A percentile compares a stretch with the other conserved stretches of the same genome.
Conservation (phyloP, 2,113 vertebrate genomes). For the Dromiciops gliroides region DNA sequence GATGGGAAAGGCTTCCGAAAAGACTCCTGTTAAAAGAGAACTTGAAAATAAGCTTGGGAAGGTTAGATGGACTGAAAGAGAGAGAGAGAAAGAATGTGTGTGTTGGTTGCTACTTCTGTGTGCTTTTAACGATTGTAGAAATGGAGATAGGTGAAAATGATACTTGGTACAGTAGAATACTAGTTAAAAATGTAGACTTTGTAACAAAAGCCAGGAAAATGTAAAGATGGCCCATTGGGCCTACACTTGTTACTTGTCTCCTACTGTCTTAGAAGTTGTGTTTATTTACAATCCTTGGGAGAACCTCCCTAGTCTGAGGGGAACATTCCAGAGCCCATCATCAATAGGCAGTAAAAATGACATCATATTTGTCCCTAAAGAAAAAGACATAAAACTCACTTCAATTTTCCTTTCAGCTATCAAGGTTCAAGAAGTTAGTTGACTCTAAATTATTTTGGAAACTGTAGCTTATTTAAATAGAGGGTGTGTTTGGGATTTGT, state of each 20-base stretch:
- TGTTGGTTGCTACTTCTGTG: not conserved
- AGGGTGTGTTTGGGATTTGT: slow-evolving; percentile 30
- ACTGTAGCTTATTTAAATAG: not conserved
- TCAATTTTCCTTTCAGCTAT: slow-evolving; percentile 17
- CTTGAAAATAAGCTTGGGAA: not conserved
- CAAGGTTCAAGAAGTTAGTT: slow-evolving; percentile 17
- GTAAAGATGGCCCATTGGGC: not conserved
- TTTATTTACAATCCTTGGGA: not conserved
- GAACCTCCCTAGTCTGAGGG: slow-evolving; percentile 24
- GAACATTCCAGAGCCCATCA: slow-evolving; percentile 3
- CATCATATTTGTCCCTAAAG: slow-evolving; percentile 27
- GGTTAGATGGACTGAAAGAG: not conserved
- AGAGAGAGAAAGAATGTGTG: too few relatives aligned
- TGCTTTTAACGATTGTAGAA: slow-evolving; percentile 7
- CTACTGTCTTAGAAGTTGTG: not conserved
- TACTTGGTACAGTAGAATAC: not conserved
- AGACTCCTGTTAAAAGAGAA: too few relatives aligned
- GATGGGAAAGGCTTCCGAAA: not conserved
- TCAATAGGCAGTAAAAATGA: not conserved
- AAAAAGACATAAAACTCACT: slow-evolving; percentile 25
- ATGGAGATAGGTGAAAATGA: slow-evolving; percentile 2
- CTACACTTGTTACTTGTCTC: too few relatives aligned
- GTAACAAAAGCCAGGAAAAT: not conserved
- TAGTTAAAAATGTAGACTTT: not conserved
- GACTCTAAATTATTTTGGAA: slow-evolving; percentile 26